Conservation (phyloP, 2,888 invertebrate genomes). For the Lutraria lutraria region DNA sequence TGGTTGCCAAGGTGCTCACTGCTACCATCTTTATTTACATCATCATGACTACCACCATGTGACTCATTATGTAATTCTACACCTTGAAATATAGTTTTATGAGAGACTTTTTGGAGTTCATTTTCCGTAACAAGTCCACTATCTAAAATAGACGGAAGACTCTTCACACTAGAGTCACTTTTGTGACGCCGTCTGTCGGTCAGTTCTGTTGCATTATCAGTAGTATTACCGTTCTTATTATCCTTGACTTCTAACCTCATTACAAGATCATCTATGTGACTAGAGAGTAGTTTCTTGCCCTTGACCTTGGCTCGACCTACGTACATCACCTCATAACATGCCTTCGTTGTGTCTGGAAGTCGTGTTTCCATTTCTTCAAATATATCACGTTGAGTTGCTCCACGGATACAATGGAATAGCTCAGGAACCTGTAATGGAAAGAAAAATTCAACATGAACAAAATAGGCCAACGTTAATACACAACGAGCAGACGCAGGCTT, state of each 20-base stretch:
- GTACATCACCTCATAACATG: constrained; percentile 92
- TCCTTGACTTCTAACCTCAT: constrained; percentile 90
- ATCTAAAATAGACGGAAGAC: constrained; percentile 84
- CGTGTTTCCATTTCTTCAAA: constrained; percentile 72
- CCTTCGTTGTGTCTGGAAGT: constrained; percentile 73
- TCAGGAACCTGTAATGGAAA: constrained; percentile 90
- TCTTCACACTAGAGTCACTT: constrained; percentile 85
- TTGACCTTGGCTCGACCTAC: constrained; percentile 96
- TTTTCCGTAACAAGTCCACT: constrained; percentile 81
- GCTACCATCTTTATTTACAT: constrained; percentile 62
- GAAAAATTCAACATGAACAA: background rate
- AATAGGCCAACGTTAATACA: no score
- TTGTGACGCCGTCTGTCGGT: constrained; percentile 81
- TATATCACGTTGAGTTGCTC: constrained; percentile 87
- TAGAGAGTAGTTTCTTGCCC: constrained; percentile 94
- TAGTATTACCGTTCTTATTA: constrained; percentile 62
- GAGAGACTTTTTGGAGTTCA: constrained; percentile 77
- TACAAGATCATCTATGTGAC: constrained; percentile 96
- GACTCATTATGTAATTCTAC: constrained; percentile 69
- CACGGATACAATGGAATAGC: constrained; percentile 91
- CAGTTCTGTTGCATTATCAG: constrained; percentile 66
- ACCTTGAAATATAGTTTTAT: constrained; percentile 57
- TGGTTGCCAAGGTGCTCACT: constrained; percentile 48
- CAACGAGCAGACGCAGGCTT: no score
- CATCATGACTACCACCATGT: constrained; percentile 76